phyloP scores from a whole-genome alignment of 2,113 vertebrate species.

The Diglossa brunneiventris region DNA sequence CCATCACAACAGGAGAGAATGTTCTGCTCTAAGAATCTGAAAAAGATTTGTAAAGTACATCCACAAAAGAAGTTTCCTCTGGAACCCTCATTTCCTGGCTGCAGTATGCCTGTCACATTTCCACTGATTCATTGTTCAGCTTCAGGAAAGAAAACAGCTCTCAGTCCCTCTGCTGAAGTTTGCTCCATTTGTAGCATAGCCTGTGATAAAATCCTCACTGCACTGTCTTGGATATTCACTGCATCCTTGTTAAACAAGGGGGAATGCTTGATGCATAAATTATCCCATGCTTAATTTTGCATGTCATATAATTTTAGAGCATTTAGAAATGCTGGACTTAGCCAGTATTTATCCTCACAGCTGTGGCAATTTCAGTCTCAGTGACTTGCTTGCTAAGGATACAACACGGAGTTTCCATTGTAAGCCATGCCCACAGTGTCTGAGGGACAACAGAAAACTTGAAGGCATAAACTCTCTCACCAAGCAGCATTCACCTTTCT shows the following conservation, averaged over 20 bases:
- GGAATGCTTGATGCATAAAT: not conserved
- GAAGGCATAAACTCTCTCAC: not conserved
- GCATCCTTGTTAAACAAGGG: not conserved
- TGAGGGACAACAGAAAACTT: not conserved
- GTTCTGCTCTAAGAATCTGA: not conserved
- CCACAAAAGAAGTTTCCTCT: not conserved
- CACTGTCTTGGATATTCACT: not conserved
- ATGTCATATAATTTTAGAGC: not conserved
- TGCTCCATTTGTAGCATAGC: not conserved
- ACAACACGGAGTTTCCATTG: not conserved
- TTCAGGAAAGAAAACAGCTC: not conserved
- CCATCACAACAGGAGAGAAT: not conserved
- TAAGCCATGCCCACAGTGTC: not conserved
- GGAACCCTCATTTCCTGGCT: not conserved
- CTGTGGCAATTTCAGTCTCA: not conserved
- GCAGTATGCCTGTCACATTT: not conserved
- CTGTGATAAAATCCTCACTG: not conserved
- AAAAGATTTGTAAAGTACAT: not conserved
- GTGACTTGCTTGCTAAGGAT: not conserved
- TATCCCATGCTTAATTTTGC: not conserved
- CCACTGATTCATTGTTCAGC: not conserved
- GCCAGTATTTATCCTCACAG: not conserved
- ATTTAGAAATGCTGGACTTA: not conserved
- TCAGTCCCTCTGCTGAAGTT: not conserved
- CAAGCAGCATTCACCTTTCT: not conserved